Percentiles rank a stretch among this genome's conserved stretches.
phyloP scores from a whole-genome alignment of 2,888 invertebrate genomes.

The Stratiomys singularior region DNA sequence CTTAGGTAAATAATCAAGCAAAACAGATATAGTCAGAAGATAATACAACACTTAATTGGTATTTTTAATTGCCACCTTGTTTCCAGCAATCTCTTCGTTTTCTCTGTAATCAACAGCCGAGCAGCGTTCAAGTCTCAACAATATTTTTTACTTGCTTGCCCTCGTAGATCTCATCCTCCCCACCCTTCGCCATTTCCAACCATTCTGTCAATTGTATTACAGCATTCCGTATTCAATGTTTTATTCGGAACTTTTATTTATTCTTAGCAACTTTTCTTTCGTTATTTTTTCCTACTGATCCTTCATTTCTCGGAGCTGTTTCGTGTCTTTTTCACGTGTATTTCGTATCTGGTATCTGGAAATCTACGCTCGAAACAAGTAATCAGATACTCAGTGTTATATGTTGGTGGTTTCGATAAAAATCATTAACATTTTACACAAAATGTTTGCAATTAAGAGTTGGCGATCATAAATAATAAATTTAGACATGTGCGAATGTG shows the following conservation, averaged over 20 bases:
- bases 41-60: conserved; percentile 37
- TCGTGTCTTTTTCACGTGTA: not conserved
- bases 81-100: not conserved
- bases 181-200: not conserved
- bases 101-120: not conserved
- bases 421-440: conserved; percentile 11
- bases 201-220: not conserved
- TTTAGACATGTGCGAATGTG: not conserved
- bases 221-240: not conserved
- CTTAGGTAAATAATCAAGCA: conserved; percentile 28
- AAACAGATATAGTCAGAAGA: not conserved
- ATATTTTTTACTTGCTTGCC: not conserved
- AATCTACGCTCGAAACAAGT: not conserved
- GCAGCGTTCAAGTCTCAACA: not conserved
- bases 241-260: not conserved
- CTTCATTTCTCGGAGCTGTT: too few relatives aligned
- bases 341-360: not conserved
- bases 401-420: conserved; percentile 8
- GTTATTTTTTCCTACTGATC: too few relatives aligned
- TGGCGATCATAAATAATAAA: conserved; percentile 24
- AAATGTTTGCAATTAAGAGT: conserved; percentile 15
- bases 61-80: conserved; percentile 41
- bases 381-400: conserved; percentile 25
- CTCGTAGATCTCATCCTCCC: not conserved
- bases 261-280: not conserved